phyloP scores from a whole-genome alignment of 1,140 invertebrate species.

The Neodiprion pinetum region DNA sequence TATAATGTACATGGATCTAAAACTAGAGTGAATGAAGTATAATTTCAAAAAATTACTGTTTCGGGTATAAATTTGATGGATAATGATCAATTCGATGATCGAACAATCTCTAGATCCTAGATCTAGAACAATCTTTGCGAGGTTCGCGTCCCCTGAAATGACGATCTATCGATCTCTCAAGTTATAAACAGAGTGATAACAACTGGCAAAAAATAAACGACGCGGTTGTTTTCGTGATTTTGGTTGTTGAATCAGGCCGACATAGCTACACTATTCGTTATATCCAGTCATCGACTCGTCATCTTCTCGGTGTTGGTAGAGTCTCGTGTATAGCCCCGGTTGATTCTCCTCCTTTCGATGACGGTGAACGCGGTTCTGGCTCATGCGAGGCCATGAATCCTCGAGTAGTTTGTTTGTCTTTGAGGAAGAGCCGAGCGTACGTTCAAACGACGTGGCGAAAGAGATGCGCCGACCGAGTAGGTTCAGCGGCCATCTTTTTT shows the following conservation, averaged over 20 bases:
- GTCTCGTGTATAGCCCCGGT: background rate
- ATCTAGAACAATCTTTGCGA: too few species aligned
- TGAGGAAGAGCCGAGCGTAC: constrained; percentile 26
- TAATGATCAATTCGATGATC: too few species aligned
- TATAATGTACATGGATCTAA: too few species aligned
- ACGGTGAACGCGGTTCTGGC: background rate
- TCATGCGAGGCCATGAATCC: constrained; percentile 41
- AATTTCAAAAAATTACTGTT: too few species aligned
- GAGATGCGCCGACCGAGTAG: constrained; percentile 38
- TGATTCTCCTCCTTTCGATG: background rate
- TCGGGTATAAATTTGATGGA: too few species aligned
- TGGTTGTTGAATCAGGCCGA: background rate
- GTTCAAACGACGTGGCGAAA: constrained; percentile 43
- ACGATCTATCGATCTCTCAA: too few species aligned
- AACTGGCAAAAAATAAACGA: too few species aligned
- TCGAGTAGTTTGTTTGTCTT: constrained; percentile 52
- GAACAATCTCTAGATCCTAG: too few species aligned
- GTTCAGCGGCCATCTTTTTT: constrained; percentile 44
- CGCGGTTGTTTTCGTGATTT: too few species aligned
- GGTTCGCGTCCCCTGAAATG: too few species aligned
- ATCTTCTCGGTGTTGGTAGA: background rate
- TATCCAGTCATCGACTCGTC: background rate
- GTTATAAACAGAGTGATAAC: too few species aligned
- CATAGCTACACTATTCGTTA: background rate
- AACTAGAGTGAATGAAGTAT: too few species aligned